Evolutionary conservation across 1,140 invertebrate species (phyloP).

Genomic region (Euwallacea similis): DNA sequence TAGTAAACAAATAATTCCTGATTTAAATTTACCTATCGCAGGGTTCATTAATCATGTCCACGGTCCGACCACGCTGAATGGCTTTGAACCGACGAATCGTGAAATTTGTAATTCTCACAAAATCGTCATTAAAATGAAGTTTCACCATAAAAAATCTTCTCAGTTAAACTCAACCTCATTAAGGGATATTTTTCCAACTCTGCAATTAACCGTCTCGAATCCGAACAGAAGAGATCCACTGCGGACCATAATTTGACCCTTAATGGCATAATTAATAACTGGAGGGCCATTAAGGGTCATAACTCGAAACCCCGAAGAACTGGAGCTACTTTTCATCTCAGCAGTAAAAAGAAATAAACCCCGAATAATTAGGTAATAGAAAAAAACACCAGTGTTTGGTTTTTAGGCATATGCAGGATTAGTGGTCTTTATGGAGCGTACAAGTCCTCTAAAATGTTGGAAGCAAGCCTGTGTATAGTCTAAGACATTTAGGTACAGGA

Average conservation of each 20-base stretch:
- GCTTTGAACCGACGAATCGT: background rate
- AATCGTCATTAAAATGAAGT: background rate
- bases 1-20: conserved; percentile 19
- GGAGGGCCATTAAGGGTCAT: conserved; percentile 18
- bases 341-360: too few species aligned
- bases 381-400: too few species aligned
- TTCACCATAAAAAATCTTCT: background rate
- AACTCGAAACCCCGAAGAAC: conserved; percentile 20
- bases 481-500: too few species aligned
- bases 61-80: background rate
- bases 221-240: conserved; percentile 5
- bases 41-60: conserved; percentile 12
- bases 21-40: conserved; percentile 18
- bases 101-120: background rate
- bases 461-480: too few species aligned
- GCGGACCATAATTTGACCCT: conserved; percentile 23
- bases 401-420: too few species aligned
- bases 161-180: background rate
- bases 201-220: conserved; percentile 9
- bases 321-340: too few species aligned
- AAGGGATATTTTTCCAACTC: conserved; percentile 9
- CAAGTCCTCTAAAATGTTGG: too few species aligned
- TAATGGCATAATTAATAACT: conserved; percentile 30
- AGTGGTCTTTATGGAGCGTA: too few species aligned
- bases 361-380: too few species aligned